These are phyloP conservation scores for Brachypteracias leptosomus DNA, from an alignment of 2,113 vertebrate species.

Conservation along the genomic window DNA sequence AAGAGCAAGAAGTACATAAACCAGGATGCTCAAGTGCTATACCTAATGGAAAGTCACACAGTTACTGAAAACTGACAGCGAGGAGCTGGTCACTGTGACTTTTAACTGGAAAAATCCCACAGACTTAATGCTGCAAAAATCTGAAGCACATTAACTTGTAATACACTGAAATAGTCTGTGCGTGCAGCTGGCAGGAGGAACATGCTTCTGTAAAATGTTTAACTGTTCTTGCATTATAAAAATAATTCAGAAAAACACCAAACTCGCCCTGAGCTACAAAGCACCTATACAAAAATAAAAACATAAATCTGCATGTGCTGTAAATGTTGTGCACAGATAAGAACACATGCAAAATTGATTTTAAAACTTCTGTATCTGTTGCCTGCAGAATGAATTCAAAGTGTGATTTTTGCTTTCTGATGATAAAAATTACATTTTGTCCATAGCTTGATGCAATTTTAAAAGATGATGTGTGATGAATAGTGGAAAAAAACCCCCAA, in stretches of 20 bases:
- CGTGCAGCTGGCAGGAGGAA: background rate
- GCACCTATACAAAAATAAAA: background rate
- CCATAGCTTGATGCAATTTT: background rate
- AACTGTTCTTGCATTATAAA: background rate
- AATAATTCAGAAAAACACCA: background rate
- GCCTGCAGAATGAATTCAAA: background rate
- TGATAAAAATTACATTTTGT: background rate
- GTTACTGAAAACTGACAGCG: background rate
- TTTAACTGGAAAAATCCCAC: background rate
- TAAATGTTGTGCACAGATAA: background rate
- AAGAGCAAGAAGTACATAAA: background rate
- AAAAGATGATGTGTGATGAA: background rate
- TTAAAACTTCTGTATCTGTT: background rate
- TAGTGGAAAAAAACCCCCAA: background rate
- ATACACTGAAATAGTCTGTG: background rate
- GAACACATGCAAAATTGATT: background rate
- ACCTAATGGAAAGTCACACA: background rate
- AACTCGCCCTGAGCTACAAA: background rate
- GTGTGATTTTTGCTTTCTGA: background rate
- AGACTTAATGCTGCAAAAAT: background rate
- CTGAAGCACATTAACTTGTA: background rate
- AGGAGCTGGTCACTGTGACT: background rate
- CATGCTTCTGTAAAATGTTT: background rate
- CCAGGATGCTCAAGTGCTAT: background rate
- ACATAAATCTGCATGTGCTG: background rate